A percentile compares a stretch with the other conserved stretches of the same genome.
These are phyloP conservation scores for Latrodectus hesperus DNA, from an alignment of 2,888 invertebrate species.

Conservation along the genomic window DNA sequence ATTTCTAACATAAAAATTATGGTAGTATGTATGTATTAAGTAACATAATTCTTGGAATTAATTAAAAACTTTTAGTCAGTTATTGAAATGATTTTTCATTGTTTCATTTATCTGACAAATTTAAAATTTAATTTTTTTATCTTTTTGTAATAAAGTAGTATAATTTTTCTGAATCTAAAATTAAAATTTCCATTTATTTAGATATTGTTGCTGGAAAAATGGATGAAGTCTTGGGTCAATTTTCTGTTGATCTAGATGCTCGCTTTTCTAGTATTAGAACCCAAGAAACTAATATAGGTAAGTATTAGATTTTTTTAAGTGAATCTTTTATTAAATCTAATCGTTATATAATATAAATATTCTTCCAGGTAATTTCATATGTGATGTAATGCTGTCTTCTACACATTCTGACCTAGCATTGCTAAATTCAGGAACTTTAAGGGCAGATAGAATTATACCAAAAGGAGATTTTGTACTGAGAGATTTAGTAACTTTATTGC, in stretches of 20 bases:
- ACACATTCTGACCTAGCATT: conserved; percentile 90
- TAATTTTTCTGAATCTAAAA: not conserved
- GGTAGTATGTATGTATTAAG: too few relatives aligned
- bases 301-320: conserved; percentile 73
- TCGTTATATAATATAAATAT: not conserved
- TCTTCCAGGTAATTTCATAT: conserved; percentile 78
- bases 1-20: too few relatives aligned
- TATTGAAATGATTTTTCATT: too few relatives aligned
- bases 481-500: conserved; percentile 87
- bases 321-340: not conserved
- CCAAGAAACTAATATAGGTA: conserved; percentile 90
- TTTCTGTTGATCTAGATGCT: conserved; percentile 90
- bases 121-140: too few relatives aligned
- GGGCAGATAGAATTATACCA: conserved; percentile 85
- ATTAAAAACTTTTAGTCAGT: too few relatives aligned
- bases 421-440: conserved; percentile 89
- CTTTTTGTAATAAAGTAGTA: too few relatives aligned
- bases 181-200: conserved; percentile 72
- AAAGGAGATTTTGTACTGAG: conserved; percentile 89
- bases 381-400: conserved; percentile 83
- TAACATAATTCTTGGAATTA: too few relatives aligned
- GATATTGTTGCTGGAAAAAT: conserved; percentile 88
- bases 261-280: conserved; percentile 87
- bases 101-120: too few relatives aligned
- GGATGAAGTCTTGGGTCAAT: conserved; percentile 87